Percentiles rank a stretch among this genome's conserved stretches.
phyloP scores from a whole-genome alignment of 2,888 invertebrate genomes.

The Cataglyphis albicans region DNA sequence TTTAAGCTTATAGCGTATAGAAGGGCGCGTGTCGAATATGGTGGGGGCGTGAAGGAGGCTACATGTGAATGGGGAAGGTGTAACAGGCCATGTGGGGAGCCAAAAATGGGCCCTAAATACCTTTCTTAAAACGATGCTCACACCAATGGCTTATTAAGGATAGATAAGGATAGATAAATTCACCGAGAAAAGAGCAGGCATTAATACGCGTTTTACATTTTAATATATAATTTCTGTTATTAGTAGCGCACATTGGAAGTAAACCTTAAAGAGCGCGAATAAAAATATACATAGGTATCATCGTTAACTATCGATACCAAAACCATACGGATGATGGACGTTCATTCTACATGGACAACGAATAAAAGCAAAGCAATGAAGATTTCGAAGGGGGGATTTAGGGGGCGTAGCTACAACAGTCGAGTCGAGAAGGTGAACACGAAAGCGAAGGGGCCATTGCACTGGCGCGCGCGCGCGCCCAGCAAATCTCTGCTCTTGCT shows the following conservation, averaged over 20 bases:
- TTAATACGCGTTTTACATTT: neutral
- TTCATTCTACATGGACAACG: constrained; percentile 78
- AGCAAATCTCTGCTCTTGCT: constrained; percentile 84
- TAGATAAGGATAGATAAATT: constrained; percentile 66
- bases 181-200: constrained; percentile 69
- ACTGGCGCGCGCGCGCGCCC: constrained; percentile 74
- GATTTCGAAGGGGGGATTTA: constrained; percentile 72
- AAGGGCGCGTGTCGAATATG: constrained; percentile 85
- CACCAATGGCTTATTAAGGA: constrained; percentile 79
- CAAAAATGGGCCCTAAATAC: constrained; percentile 83
- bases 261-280: constrained; percentile 11
- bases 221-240: neutral
- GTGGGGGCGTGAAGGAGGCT: constrained; percentile 81
- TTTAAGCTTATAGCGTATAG: constrained; percentile 83
- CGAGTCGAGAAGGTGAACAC: constrained; percentile 73
- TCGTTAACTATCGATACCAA: constrained; percentile 71
- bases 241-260: neutral
- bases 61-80: constrained; percentile 72
- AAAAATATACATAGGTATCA: neutral
- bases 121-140: constrained; percentile 80
- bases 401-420: constrained; percentile 82
- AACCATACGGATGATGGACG: constrained; percentile 80
- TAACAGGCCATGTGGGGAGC: constrained; percentile 77
- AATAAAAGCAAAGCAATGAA: constrained; percentile 80
- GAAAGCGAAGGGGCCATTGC: constrained; percentile 84